phyloP scores from a whole-genome alignment of 2,888 invertebrate species.

The Bellardia pandia region DNA sequence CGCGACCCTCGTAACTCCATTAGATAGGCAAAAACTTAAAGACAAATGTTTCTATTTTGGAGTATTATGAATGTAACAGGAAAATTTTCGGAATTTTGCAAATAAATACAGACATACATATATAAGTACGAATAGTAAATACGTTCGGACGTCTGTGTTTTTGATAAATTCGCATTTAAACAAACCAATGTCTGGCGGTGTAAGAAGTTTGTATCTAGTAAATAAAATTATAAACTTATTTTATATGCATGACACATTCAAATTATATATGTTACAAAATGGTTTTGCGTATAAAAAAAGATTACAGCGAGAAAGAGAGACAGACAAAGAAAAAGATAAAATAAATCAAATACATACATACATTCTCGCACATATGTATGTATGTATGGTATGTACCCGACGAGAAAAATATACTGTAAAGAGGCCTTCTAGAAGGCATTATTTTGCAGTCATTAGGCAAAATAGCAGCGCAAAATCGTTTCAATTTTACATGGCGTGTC shows the following conservation, averaged over 20 bases:
- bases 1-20: not conserved
- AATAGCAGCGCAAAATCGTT: too few relatives aligned
- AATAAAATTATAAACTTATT: constrained; percentile 69
- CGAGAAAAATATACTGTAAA: too few relatives aligned
- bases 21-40: not conserved
- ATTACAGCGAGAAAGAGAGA: not conserved
- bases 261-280: constrained; percentile 63
- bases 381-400: too few relatives aligned
- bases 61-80: not conserved
- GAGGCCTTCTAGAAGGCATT: too few relatives aligned
- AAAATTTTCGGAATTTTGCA: constrained; percentile 3
- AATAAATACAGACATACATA: not conserved
- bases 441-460: too few relatives aligned
- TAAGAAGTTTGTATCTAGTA: constrained; percentile 13
- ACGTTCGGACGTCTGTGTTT: not conserved
- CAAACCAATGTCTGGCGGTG: not conserved
- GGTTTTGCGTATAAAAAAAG: constrained; percentile 29
- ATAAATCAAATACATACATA: not conserved
- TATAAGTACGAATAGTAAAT: not conserved
- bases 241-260: constrained; percentile 65
- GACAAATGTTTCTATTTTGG: not conserved
- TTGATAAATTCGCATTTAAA: constrained; percentile 26
- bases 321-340: too few relatives aligned
- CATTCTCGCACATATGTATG: not conserved
- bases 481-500: too few relatives aligned